Conservation (phyloP, 2,888 invertebrate species). For the Athripsodes cinereus region DNA sequence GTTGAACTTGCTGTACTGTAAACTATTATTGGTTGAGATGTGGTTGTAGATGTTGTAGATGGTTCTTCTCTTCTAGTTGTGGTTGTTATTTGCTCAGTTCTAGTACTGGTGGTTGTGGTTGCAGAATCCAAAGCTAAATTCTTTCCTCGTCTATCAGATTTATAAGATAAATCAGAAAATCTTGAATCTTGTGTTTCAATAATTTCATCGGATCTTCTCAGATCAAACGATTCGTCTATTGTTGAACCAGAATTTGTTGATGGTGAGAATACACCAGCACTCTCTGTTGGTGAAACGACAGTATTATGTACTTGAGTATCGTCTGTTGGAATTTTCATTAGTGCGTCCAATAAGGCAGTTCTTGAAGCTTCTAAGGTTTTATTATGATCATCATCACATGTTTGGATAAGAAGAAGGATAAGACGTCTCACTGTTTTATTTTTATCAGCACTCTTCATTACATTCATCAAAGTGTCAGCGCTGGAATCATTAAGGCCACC, state of each 20-base stretch:
- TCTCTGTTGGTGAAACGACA: conserved; percentile 35
- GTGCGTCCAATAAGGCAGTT: conserved; percentile 60
- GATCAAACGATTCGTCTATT: conserved; percentile 4
- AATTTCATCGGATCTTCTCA: conserved; percentile 29
- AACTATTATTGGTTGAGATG: conserved; percentile 36
- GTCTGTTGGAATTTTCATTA: conserved; percentile 58
- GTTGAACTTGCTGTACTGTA: conserved; percentile 37
- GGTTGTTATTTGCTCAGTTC: conserved; percentile 35
- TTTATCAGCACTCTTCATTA: conserved; percentile 75
- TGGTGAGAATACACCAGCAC: background rate
- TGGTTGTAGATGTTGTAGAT: conserved; percentile 34
- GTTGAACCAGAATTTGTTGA: background rate
- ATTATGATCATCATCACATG: conserved; percentile 67
- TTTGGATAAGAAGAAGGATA: conserved; percentile 69
- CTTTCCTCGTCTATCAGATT: conserved; percentile 33
- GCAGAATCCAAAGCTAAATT: conserved; percentile 27
- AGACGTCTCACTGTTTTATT: conserved; percentile 69
- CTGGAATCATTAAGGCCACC: conserved; percentile 70
- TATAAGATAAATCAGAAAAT: conserved; percentile 29
- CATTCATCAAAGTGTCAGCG: conserved; percentile 65
- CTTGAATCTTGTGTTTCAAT: conserved; percentile 28
- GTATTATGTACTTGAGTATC: conserved; percentile 37
- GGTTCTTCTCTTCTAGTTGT: conserved; percentile 38
- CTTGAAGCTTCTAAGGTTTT: conserved; percentile 66
- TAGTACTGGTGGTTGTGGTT: conserved; percentile 32